A percentile compares a stretch with the other conserved stretches of the same genome.
These are phyloP conservation scores for Neuroterus valhalla DNA, from an alignment of 1,140 invertebrate genomes.

Conservation along the genomic window DNA sequence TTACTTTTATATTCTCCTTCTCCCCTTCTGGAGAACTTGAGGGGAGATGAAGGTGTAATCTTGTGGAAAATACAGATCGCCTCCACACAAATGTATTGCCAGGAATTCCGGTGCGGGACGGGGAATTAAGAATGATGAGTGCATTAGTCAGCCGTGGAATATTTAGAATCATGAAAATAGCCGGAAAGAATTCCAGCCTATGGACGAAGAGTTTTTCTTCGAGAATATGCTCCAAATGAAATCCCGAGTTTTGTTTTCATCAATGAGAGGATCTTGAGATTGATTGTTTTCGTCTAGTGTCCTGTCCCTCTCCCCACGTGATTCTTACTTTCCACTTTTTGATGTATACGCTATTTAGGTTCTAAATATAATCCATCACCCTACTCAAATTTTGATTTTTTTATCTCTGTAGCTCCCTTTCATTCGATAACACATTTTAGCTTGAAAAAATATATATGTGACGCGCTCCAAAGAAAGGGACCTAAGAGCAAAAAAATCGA, in stretches of 20 bases:
- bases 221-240: not conserved
- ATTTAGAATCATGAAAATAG: constrained; percentile 50
- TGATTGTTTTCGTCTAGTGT: too few species aligned
- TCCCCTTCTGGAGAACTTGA: constrained; percentile 13
- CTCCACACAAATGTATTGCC: constrained; percentile 27
- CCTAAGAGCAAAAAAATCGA: too few species aligned
- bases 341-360: too few species aligned
- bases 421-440: too few species aligned
- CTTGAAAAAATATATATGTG: too few species aligned
- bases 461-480: too few species aligned
- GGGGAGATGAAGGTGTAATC: not conserved
- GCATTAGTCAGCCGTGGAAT: constrained; percentile 46
- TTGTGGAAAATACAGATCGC: constrained; percentile 5
- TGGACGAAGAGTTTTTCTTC: constrained; percentile 9
- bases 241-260: not conserved
- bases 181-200: constrained; percentile 38
- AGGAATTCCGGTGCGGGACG: constrained; percentile 21
- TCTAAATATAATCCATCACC: too few species aligned
- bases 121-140: constrained; percentile 38
- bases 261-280: not conserved
- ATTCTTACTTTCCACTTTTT: too few species aligned
- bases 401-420: too few species aligned
- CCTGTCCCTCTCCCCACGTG: too few species aligned
- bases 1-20: not conserved
- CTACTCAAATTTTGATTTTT: too few species aligned